Evolutionary conservation across 2,113 vertebrate genomes (phyloP), one percentile per base, ranked within the genome.

Genomic region (Pimephales promelas): DNA sequence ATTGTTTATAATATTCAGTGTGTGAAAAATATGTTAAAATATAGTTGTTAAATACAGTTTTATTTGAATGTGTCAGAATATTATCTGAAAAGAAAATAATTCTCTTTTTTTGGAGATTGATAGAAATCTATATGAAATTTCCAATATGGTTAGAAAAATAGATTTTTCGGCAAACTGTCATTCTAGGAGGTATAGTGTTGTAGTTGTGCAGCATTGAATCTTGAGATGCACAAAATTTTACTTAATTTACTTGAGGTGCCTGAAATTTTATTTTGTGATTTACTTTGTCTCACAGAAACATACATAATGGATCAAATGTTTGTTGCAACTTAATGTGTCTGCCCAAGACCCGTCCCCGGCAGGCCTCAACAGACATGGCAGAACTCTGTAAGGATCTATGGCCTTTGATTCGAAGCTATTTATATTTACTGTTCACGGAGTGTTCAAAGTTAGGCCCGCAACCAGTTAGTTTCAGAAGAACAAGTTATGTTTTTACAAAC

Each of bases 261-360:
- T 31, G 24, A 20, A 31, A 75, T 75, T 43, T 28, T 74, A n/a
- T 61, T 31, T 61, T 13, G 26, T 79, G 34, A 79, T 62, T 79
- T 79, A 26, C n/a, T 52, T 62, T 36, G 24, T 28, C 36, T 47
- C 24, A 45, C 8, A 43, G 31, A 79, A 40, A 47, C 40, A 79
- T 79, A 10, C 62, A 64, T 79, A 36, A 79, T 47, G 76, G 40
- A 22, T 59, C 34, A 62, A 79, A 79, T 62, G n/a, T 36, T 8
- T 43, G 36, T 45, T 79, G 57, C 56, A 79, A 47, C 75, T 43
- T 78, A 40, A 34, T 26, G n/a, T 78, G 74, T 54, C 52, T 36
- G 20, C 54, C n/a, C 13, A 62, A 24, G 14, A 47, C 56, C n/a
- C 28, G 57, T 79, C 76, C 57, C 36, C 26, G 36, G 8, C n/a